A percentile compares a stretch with the other conserved stretches of the same genome.
Conservation (phyloP, 2,797 vertebrate genomes). For the Sebastes kiyomatsui region DNA sequence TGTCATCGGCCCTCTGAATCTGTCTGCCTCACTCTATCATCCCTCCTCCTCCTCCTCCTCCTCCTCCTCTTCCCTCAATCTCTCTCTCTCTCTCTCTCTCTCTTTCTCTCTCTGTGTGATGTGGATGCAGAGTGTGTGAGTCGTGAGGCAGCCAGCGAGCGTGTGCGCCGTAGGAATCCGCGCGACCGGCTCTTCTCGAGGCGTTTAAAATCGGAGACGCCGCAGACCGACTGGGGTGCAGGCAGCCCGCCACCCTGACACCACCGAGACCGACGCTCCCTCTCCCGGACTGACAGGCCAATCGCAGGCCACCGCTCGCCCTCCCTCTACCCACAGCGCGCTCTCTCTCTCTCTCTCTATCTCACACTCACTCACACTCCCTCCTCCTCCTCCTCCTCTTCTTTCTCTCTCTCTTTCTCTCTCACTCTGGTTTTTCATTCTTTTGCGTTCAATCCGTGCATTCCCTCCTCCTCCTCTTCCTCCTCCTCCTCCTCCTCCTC, state of each 20-base stretch:
- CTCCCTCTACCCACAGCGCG: slow-evolving; percentile 45
- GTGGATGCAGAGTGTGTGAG: slow-evolving; percentile 62
- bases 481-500: slow-evolving; percentile 55
- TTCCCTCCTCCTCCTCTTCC: slow-evolving; percentile 28
- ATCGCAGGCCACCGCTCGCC: slow-evolving; percentile 71
- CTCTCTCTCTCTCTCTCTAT: slow-evolving; percentile 33
- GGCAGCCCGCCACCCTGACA: slow-evolving; percentile 59
- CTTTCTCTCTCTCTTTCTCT: slow-evolving; percentile 39
- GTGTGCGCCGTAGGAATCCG: slow-evolving; percentile 42
- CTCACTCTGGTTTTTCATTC: slow-evolving; percentile 66
- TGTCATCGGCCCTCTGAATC: slow-evolving; percentile 77
- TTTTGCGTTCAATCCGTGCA: slow-evolving; percentile 67
- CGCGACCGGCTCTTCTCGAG: slow-evolving; percentile 49
- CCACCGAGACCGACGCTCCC: slow-evolving; percentile 70
- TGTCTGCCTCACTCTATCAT: slow-evolving; percentile 72
- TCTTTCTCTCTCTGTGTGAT: slow-evolving; percentile 36
- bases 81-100: not conserved
- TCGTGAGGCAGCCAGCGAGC: slow-evolving; percentile 50
- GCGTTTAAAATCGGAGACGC: slow-evolving; percentile 53
- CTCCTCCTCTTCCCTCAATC: slow-evolving; percentile 20
- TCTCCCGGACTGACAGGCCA: slow-evolving; percentile 78
- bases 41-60: slow-evolving; percentile 36
- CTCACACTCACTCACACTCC: slow-evolving; percentile 6
- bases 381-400: slow-evolving; percentile 31
- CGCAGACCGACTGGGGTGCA: slow-evolving; percentile 49